These are phyloP conservation scores for Gymnoscopelus braueri DNA, from an alignment of 2,797 vertebrate genomes.

Conservation along the genomic window DNA sequence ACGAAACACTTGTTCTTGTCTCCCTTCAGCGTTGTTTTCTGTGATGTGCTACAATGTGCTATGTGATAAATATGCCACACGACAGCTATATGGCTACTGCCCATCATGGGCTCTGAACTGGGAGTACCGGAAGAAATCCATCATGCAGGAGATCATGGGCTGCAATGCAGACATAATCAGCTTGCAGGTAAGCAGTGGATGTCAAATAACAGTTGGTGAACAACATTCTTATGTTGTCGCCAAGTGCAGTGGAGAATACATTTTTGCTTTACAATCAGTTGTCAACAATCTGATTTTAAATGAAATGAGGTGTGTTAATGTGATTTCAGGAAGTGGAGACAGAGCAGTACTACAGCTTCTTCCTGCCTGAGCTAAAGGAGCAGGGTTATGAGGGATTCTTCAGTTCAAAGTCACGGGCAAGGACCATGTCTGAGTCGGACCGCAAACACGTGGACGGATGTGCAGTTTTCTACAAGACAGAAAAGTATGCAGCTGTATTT, in stretches of 20 bases:
- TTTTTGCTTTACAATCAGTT: not conserved
- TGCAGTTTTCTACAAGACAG: slow-evolving; percentile 95
- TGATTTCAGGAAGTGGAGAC: slow-evolving; percentile 93
- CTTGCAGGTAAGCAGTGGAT: slow-evolving; percentile 87
- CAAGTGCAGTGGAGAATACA: too few relatives aligned
- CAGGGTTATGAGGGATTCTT: slow-evolving; percentile 98
- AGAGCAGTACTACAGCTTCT: slow-evolving; percentile 97
- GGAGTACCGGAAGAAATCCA: slow-evolving; percentile 99
- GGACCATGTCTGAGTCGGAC: slow-evolving; percentile 98
- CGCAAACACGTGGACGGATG: slow-evolving; percentile 97
- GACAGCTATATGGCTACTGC: slow-evolving; percentile 97
- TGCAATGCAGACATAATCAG: slow-evolving; percentile 97
- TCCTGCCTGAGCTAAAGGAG: slow-evolving; percentile 94
- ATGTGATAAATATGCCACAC: slow-evolving; percentile 97
- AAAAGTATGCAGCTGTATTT: slow-evolving; percentile 85
- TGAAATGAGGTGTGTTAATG: not conserved
- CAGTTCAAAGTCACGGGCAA: slow-evolving; percentile 96
- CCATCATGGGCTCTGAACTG: slow-evolving; percentile 97
- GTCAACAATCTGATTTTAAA: not conserved
- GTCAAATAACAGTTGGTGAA: not conserved
- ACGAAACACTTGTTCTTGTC: not conserved
- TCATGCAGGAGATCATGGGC: slow-evolving; percentile 97
- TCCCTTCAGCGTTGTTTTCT: slow-evolving; percentile 90
- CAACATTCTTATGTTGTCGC: too few relatives aligned
- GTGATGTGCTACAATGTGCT: slow-evolving; percentile 99